phyloP scores from a whole-genome alignment of 2,888 invertebrate genomes.

The Notodonta ziczac region DNA sequence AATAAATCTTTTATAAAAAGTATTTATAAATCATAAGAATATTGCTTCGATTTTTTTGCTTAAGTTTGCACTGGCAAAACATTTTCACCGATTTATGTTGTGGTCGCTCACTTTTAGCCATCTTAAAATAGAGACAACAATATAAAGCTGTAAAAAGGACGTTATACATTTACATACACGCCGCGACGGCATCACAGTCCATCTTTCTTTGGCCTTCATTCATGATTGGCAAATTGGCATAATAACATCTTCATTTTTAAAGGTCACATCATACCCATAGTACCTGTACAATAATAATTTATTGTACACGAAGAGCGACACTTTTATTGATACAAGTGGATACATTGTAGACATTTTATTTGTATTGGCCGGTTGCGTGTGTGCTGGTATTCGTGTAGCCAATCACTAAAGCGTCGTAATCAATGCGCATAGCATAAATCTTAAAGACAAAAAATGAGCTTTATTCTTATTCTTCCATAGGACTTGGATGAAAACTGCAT shows the following conservation, averaged over 20 bases:
- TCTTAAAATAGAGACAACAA: too few relatives aligned
- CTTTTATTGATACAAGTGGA: constrained; percentile 55
- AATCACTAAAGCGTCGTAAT: too few relatives aligned
- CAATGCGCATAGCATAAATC: too few relatives aligned
- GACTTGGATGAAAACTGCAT: too few relatives aligned
- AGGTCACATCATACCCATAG: not conserved
- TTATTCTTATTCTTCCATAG: too few relatives aligned
- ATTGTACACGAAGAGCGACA: constrained; percentile 6
- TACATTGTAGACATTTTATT: constrained; percentile 13
- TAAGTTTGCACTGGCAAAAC: too few relatives aligned
- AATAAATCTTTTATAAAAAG: too few relatives aligned
- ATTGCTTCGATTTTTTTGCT: too few relatives aligned
- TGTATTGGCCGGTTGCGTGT: not conserved
- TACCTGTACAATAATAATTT: not conserved
- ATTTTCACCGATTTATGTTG: too few relatives aligned
- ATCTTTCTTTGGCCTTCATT: not conserved
- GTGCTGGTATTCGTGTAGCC: not conserved
- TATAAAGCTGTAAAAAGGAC: not conserved
- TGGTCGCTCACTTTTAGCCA: too few relatives aligned
- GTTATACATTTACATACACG: not conserved
- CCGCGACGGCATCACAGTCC: not conserved
- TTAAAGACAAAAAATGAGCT: too few relatives aligned
- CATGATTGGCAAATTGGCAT: not conserved
- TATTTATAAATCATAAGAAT: too few relatives aligned
- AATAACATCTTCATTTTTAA: not conserved